Evolutionary conservation across 2,113 vertebrate genomes (phyloP).

Genomic region (Oncorhynchus nerka): DNA sequence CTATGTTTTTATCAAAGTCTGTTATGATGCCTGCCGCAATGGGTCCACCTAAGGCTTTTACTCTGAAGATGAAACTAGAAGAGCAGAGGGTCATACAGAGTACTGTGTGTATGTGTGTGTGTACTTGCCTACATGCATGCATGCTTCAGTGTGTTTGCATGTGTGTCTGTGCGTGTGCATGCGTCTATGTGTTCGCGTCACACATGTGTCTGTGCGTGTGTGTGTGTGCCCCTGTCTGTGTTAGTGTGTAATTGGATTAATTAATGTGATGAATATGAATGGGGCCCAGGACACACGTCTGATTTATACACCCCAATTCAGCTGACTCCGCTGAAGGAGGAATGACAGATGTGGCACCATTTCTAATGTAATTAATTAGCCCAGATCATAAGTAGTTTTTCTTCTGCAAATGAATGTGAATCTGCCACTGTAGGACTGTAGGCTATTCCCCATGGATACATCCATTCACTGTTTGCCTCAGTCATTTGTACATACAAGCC

Average conservation of each 20-base stretch:
- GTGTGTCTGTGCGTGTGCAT: constrained; percentile 17
- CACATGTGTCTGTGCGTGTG: not conserved
- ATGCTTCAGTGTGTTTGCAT: not conserved
- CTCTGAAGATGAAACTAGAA: not conserved
- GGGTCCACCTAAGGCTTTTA: not conserved
- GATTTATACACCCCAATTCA: not conserved
- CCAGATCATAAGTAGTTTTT: not conserved
- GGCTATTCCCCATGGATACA: not conserved
- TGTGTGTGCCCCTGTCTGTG: not conserved
- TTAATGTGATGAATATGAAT: not conserved
- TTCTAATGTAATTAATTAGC: not conserved
- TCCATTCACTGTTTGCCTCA: not conserved
- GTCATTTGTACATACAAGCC: too few species aligned
- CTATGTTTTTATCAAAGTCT: not conserved
- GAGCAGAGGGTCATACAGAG: not conserved
- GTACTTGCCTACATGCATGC: constrained; percentile 5
- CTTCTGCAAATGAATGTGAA: not conserved
- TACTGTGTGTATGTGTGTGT: constrained; percentile 5
- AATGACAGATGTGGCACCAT: not conserved
- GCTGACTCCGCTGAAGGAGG: not conserved
- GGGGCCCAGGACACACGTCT: not conserved
- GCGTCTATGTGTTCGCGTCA: too few species aligned
- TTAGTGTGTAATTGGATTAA: not conserved
- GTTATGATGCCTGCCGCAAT: not conserved
- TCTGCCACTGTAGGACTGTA: not conserved